These are phyloP conservation scores for Rhyzopertha dominica DNA, from an alignment of 1,140 invertebrate species.

Conservation along the genomic window DNA sequence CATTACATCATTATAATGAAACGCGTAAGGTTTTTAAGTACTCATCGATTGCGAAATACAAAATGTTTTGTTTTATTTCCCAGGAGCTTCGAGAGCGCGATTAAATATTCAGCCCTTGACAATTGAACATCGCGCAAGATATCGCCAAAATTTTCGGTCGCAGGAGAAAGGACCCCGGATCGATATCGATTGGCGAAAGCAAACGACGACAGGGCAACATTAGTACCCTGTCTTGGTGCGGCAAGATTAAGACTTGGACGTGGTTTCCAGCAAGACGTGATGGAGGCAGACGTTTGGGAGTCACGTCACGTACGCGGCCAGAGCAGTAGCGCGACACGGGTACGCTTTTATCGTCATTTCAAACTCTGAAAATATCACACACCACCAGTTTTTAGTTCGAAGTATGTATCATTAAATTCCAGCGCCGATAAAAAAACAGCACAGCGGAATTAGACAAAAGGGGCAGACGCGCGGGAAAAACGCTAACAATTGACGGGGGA, in stretches of 20 bases:
- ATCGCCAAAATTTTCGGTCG: background rate
- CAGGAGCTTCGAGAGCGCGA: too few relatives aligned
- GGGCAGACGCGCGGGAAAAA: too few relatives aligned
- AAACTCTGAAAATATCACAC: constrained; percentile 38
- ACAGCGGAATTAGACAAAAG: constrained; percentile 18
- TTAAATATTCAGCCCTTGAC: too few relatives aligned
- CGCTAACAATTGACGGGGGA: too few relatives aligned
- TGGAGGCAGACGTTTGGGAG: constrained; percentile 27
- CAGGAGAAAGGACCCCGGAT: constrained; percentile 3
- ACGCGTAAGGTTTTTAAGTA: too few relatives aligned
- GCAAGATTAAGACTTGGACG: constrained; percentile 43
- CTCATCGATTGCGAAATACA: too few relatives aligned
- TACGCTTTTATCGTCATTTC: constrained; percentile 42
- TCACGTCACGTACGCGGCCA: constrained; percentile 35
- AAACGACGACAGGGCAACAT: constrained; percentile 22
- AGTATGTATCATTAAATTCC: constrained; percentile 26
- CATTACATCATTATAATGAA: too few relatives aligned
- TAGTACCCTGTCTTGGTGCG: constrained; percentile 33
- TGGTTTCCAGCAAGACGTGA: constrained; percentile 30
- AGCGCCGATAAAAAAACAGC: constrained; percentile 19
- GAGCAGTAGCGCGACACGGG: constrained; percentile 37
- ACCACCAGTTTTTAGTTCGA: constrained; percentile 32
- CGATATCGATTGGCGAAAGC: constrained; percentile 21
- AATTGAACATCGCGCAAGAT: too few relatives aligned
- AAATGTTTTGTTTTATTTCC: too few relatives aligned